phyloP scores from a whole-genome alignment of 2,113 vertebrate genomes.

The Girardinichthys multiradiatus region DNA sequence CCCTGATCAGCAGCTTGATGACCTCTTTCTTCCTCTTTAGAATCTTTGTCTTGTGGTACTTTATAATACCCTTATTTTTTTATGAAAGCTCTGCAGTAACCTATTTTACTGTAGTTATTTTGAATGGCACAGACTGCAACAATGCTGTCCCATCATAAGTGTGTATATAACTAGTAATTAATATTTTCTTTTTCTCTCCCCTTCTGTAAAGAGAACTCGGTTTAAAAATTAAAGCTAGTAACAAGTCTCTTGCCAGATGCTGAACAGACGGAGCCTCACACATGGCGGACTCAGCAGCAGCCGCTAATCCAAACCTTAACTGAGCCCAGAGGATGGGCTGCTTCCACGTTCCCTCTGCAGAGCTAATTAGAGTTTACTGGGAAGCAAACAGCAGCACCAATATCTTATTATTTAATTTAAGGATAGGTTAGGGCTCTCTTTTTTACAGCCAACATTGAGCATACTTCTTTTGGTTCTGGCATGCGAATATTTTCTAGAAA shows the following conservation, averaged over 20 bases:
- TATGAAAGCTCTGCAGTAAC: too few species aligned
- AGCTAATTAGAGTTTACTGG: slow-evolving; percentile 35
- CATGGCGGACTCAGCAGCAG: slow-evolving; percentile 57
- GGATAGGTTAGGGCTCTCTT: slow-evolving; percentile 36
- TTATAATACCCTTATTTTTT: too few species aligned
- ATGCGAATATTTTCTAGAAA: neutral
- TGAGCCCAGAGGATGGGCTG: slow-evolving; percentile 63
- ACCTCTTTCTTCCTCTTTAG: slow-evolving; percentile 8
- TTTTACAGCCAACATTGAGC: slow-evolving; percentile 33
- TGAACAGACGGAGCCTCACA: slow-evolving; percentile 60
- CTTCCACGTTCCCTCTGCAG: slow-evolving; percentile 57
- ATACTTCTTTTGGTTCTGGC: neutral
- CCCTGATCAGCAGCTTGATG: slow-evolving; percentile 36
- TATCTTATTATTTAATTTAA: slow-evolving; percentile 50
- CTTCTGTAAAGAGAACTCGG: slow-evolving; percentile 15
- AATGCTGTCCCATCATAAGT: neutral
- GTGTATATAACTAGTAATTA: neutral
- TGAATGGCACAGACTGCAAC: neutral
- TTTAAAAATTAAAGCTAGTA: slow-evolving; percentile 37
- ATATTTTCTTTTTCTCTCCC: neutral
- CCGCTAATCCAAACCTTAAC: slow-evolving; percentile 67
- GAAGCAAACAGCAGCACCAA: slow-evolving; percentile 29
- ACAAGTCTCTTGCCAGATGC: slow-evolving; percentile 63
- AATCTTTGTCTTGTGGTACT: neutral
- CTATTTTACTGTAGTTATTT: neutral